Conservation (phyloP, 1,140 invertebrate species). For the Eufriesea mexicana region DNA sequence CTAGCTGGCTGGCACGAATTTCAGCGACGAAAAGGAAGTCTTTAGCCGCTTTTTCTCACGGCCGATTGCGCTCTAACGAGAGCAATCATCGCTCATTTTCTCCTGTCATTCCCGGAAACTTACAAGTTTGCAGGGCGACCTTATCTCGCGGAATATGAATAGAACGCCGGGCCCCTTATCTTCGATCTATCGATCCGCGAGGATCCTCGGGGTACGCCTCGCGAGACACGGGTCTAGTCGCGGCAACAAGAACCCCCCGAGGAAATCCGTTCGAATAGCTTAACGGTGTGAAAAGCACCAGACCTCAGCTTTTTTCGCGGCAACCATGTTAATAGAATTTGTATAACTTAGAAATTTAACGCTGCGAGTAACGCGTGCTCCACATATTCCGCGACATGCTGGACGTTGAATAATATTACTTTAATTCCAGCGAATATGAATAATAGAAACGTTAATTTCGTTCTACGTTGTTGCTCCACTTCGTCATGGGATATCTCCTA, state of each 20-base stretch:
- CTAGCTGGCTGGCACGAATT: background rate
- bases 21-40: slow-evolving; percentile 13
- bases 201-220: background rate
- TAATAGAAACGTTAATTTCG: too few relatives aligned
- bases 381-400: too few relatives aligned
- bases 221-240: background rate
- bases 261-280: background rate
- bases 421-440: too few relatives aligned
- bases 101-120: slow-evolving; percentile 25
- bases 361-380: too few relatives aligned
- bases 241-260: background rate
- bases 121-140: slow-evolving; percentile 17
- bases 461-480: too few relatives aligned
- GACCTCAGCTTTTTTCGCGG: background rate
- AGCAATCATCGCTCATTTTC: slow-evolving; percentile 44
- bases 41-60: slow-evolving; percentile 19
- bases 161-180: background rate
- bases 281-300: background rate
- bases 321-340: too few relatives aligned
- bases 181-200: slow-evolving; percentile 14
- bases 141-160: slow-evolving; percentile 33
- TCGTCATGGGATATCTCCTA: too few relatives aligned
- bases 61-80: slow-evolving; percentile 37
- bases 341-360: too few relatives aligned
- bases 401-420: too few relatives aligned